Percentiles rank a stretch among this genome's conserved stretches.
Conservation (phyloP, 2,113 vertebrate species). For the Pluvianellus socialis region DNA sequence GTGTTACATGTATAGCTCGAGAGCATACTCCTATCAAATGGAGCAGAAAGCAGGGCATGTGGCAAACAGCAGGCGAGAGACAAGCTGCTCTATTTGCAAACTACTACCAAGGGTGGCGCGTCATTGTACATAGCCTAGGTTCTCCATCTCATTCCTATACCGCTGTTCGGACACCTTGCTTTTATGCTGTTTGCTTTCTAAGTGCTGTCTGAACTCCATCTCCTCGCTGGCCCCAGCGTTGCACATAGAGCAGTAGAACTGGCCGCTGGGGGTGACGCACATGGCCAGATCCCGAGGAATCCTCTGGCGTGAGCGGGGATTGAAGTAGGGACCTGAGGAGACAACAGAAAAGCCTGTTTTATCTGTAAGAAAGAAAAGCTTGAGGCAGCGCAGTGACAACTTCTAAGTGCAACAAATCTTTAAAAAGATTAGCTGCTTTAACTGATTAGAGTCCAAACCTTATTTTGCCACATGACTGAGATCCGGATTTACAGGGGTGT, state of each 20-base stretch:
- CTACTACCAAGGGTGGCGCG: not conserved
- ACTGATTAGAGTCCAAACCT: not conserved
- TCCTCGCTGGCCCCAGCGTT: constrained; percentile 94
- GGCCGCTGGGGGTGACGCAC: constrained; percentile 97
- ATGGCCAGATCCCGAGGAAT: constrained; percentile 96
- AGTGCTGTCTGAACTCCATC: constrained; percentile 92
- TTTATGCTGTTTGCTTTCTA: constrained; percentile 98
- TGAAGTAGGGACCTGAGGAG: constrained; percentile 91
- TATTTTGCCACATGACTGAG: not conserved
- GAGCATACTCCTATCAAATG: constrained; percentile 71
- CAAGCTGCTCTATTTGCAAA: constrained; percentile 60
- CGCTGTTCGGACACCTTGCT: constrained; percentile 95
- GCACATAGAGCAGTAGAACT: constrained; percentile 99
- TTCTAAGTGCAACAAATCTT: not conserved
- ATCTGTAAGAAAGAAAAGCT: not conserved
- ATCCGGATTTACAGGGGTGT: not conserved
- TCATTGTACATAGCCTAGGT: constrained; percentile 91
- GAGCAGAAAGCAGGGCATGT: constrained; percentile 75
- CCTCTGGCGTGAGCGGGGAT: constrained; percentile 91
- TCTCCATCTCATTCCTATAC: constrained; percentile 96
- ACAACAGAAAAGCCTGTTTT: not conserved
- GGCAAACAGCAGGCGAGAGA: constrained; percentile 76
- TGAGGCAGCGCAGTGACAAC: not conserved
- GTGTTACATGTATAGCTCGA: constrained; percentile 69
- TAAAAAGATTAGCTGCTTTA: not conserved